Percentiles rank a stretch among this genome's conserved stretches.
These are phyloP conservation scores for Ellobium chinense DNA, from an alignment of 2,888 invertebrate species.

Conservation along the genomic window DNA sequence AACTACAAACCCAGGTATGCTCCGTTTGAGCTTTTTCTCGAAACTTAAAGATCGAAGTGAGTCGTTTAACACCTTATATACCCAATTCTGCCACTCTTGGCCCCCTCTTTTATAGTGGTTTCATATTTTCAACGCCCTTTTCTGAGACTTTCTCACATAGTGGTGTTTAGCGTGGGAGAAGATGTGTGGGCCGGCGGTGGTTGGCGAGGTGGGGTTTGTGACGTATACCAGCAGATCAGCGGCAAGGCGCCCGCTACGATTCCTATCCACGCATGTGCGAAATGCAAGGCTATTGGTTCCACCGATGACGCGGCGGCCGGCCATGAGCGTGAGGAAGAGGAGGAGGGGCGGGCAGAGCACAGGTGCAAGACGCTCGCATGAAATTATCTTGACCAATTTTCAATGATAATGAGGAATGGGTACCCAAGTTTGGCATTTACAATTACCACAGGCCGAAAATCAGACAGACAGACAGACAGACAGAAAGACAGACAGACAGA, in stretches of 20 bases:
- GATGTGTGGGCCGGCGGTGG: not conserved
- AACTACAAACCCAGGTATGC: not conserved
- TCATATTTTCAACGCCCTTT: not conserved
- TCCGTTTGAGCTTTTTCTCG: not conserved
- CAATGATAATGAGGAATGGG: no score
- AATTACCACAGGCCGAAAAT: no score
- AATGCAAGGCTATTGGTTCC: no score
- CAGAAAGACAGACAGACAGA: no score
- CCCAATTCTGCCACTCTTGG: not conserved
- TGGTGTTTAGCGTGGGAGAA: not conserved
- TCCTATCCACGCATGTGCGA: not conserved
- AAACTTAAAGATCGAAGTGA: not conserved
- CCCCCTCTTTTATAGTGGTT: conserved; percentile 4
- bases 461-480: no score
- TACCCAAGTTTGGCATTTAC: no score
- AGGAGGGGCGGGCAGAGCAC: no score
- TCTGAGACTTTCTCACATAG: not conserved
- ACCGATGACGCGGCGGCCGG: no score
- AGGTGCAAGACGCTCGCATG: no score
- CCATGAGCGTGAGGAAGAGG: no score
- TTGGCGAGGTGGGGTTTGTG: not conserved
- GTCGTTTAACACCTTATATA: not conserved
- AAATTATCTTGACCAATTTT: no score
- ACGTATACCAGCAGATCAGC: not conserved
- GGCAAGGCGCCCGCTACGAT: not conserved